Base-by-base conservation (phyloP, 2,113 vertebrate genomes). In the Eurystomus gularis region DNA sequence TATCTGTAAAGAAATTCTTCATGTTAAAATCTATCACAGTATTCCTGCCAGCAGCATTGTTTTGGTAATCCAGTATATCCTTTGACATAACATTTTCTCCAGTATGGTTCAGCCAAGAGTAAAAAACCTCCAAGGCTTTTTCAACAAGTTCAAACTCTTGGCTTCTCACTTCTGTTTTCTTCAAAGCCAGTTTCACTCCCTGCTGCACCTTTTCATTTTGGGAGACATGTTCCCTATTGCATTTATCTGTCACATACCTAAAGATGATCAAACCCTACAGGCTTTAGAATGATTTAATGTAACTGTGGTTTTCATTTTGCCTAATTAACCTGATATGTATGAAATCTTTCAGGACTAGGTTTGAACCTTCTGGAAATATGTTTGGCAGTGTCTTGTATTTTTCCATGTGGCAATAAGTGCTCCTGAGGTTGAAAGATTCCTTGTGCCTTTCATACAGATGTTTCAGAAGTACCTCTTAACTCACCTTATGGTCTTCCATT, bases 21-120 rank as follows among this genome's bases (percentile, higher is more conserved):
- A 3, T 3, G 3, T 20, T 68, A 21, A 66, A 77, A 29, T 46
- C n/a, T 69, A 9, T 62, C 25, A 29, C 21, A 33, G 4, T 52
- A 29, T 44, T 57, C 17, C 20, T 46, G 20, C 23, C 5, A 37
- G 42, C 13, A 39, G 6, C 25, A 33, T 40, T 17, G 17, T 7
- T 57, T 57, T 57, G 18, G 16, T 29, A 21, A 37, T 17, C 8
- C 51, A 58, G 20, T 28, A 13, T 39, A 26, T 33, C 24, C 25
- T 86, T 33, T 60, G 39, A 29, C 18, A 17, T 10, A 64, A 15
- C 6, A 12, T 88, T 86, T 77, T 66, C 49, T 73, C 17, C 14
- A 4, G 0, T 15, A 4, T 21, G 26, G 26, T 16, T 90, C 48
- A 77, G 44, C 17, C 44, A 25, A 2, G 1, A 65, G 10, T 18